Conservation (phyloP, 2,113 vertebrate species). For the Dendrocopos noguchii region DNA sequence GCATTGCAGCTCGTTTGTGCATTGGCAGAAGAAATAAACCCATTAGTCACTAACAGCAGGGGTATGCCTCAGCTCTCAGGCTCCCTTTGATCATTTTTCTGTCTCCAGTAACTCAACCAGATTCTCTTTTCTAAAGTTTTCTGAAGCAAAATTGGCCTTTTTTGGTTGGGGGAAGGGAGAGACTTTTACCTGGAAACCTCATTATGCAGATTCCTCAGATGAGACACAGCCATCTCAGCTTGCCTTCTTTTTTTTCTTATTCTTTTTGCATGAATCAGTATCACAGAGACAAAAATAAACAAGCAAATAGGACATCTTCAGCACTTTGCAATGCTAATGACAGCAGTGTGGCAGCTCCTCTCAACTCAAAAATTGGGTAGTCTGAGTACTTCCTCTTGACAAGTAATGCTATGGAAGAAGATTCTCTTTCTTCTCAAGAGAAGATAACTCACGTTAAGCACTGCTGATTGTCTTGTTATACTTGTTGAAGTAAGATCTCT, state of each 20-base stretch:
- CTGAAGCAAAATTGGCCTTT: constrained; percentile 35
- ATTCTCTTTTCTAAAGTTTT: constrained; percentile 26
- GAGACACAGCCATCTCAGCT: background rate
- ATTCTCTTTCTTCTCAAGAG: background rate
- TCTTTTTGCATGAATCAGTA: constrained; percentile 7
- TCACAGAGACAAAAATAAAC: background rate
- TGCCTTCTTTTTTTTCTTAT: background rate
- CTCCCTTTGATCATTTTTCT: constrained; percentile 55
- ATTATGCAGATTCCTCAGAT: background rate
- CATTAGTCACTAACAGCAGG: constrained; percentile 62
- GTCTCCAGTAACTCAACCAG: constrained; percentile 23
- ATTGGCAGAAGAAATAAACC: constrained; percentile 51
- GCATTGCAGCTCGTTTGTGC: background rate
- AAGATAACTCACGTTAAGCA: constrained; percentile 9
- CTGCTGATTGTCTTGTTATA: constrained; percentile 34
- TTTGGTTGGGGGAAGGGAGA: background rate
- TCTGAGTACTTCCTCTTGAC: background rate
- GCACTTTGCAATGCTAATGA: constrained; percentile 16
- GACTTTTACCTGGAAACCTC: constrained; percentile 11
- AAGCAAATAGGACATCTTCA: background rate
- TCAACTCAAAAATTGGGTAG: background rate
- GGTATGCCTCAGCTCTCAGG: constrained; percentile 1
- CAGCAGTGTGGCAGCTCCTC: background rate
- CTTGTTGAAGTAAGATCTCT: constrained; percentile 5
- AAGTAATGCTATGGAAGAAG: background rate